Conservation (phyloP, 2,113 vertebrate species). For the Neogobius melanostomus region DNA sequence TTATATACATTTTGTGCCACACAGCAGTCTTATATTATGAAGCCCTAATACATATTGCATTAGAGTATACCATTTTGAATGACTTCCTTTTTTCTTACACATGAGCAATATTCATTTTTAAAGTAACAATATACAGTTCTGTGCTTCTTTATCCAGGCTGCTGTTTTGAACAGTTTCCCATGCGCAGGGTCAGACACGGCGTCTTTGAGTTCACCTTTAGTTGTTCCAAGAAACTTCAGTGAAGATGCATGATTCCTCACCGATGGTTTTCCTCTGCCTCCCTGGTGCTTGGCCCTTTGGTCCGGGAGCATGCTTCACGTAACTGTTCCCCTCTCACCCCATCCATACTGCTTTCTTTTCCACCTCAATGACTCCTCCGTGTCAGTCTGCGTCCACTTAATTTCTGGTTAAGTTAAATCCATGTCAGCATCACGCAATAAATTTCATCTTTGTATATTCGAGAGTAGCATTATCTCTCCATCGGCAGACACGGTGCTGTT, state of each 20-base stretch:
- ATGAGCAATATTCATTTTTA: too few species aligned
- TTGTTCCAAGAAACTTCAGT: conserved; percentile 18
- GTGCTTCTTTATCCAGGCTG: too few species aligned
- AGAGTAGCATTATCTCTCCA: not conserved
- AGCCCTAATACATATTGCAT: too few species aligned
- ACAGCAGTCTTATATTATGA: too few species aligned
- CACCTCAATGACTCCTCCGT: conserved; percentile 9
- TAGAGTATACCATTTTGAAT: too few species aligned
- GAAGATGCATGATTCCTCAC: conserved; percentile 29
- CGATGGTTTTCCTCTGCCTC: conserved; percentile 26
- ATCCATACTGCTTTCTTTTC: conserved; percentile 25
- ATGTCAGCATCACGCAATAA: conserved; percentile 37
- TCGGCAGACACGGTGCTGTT: not conserved
- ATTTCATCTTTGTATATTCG: conserved; percentile 23
- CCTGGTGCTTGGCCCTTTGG: conserved; percentile 27
- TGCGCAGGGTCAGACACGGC: conserved; percentile 29
- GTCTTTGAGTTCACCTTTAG: conserved; percentile 17
- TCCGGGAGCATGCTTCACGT: conserved; percentile 23
- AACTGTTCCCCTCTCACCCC: conserved; percentile 45
- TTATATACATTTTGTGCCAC: too few species aligned
- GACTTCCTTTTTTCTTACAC: too few species aligned
- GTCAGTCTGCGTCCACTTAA: conserved; percentile 16
- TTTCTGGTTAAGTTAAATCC: conserved; percentile 21
- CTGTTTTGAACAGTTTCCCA: conserved; percentile 4
- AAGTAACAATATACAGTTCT: too few species aligned